Percentiles rank a stretch among this genome's conserved stretches.
phyloP scores from a whole-genome alignment of 1,140 invertebrate species.

The Drosophila burlai region DNA sequence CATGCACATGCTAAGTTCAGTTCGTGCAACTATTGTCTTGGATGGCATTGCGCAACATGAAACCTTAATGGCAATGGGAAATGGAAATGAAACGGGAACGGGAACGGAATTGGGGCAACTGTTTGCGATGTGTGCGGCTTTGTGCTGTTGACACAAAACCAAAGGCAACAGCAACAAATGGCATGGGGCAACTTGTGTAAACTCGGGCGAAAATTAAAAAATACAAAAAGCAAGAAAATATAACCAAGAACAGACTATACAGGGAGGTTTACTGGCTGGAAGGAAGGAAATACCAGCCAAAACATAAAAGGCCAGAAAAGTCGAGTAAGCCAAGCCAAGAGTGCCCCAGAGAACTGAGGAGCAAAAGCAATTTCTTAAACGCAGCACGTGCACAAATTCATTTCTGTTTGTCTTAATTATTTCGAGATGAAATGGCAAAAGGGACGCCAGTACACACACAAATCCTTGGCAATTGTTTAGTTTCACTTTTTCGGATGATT shows the following conservation, averaged over 20 bases:
- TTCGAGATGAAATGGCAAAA: conserved; percentile 71
- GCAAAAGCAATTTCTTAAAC: conserved; percentile 74
- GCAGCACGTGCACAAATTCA: conserved; percentile 75
- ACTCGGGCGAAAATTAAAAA: conserved; percentile 56
- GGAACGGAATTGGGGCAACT: conserved; percentile 38
- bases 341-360: conserved; percentile 35
- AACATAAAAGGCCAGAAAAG: conserved; percentile 68
- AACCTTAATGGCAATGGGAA: conserved; percentile 22
- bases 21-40: conserved; percentile 65
- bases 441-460: conserved; percentile 40
- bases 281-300: conserved; percentile 24
- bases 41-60: conserved; percentile 45
- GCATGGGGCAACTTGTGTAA: conserved; percentile 60
- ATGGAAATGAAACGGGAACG: conserved; percentile 16
- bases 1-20: conserved; percentile 55
- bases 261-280: conserved; percentile 1
- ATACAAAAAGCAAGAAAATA: conserved; percentile 21
- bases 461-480: conserved; percentile 46
- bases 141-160: conserved; percentile 63
- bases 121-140: conserved; percentile 65
- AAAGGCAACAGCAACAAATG: conserved; percentile 37
- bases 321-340: conserved; percentile 47
- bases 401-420: conserved; percentile 73
- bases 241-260: conserved; percentile 7
- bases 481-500: conserved; percentile 46